Conservation (phyloP, 2,797 vertebrate species). For the Apogon talboti region DNA sequence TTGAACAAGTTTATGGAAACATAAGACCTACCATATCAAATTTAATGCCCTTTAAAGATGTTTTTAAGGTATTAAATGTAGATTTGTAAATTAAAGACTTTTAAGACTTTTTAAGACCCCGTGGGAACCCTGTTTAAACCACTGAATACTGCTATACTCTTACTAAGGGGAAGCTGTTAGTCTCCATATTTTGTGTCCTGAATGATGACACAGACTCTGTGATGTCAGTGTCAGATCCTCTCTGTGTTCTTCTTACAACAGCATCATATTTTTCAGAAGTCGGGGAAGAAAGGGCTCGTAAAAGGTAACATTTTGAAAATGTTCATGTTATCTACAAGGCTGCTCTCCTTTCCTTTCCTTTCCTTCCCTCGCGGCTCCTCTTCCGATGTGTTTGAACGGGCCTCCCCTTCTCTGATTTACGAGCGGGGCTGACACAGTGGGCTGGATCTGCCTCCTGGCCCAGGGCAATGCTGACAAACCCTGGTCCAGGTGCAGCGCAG, state of each 20-base stretch:
- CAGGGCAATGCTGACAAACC: constrained; percentile 62
- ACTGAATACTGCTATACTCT: constrained; percentile 13
- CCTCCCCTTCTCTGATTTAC: constrained; percentile 76
- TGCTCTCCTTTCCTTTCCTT: constrained; percentile 32
- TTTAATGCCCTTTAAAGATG: too few species aligned
- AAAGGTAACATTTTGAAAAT: constrained; percentile 29
- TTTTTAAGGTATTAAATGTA: too few species aligned
- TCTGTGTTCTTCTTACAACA: too few species aligned
- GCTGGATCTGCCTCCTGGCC: constrained; percentile 54
- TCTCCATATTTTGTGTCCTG: constrained; percentile 38
- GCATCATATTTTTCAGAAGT: constrained; percentile 20
- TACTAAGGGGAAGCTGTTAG: constrained; percentile 9
- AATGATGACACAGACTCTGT: constrained; percentile 11
- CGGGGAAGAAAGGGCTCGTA: constrained; percentile 24
- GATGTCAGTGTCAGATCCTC: neutral
- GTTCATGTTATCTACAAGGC: constrained; percentile 39
- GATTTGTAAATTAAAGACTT: too few species aligned
- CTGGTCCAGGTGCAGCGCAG: constrained; percentile 82
- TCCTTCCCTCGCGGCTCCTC: constrained; percentile 55
- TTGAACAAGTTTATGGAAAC: too few species aligned
- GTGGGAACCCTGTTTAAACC: too few species aligned
- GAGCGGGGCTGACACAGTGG: constrained; percentile 75
- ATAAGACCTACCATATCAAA: too few species aligned
- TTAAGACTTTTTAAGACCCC: too few species aligned
- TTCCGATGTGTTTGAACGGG: constrained; percentile 76